phyloP scores from a whole-genome alignment of 2,113 vertebrate genomes.

The Chloebia gouldiae region DNA sequence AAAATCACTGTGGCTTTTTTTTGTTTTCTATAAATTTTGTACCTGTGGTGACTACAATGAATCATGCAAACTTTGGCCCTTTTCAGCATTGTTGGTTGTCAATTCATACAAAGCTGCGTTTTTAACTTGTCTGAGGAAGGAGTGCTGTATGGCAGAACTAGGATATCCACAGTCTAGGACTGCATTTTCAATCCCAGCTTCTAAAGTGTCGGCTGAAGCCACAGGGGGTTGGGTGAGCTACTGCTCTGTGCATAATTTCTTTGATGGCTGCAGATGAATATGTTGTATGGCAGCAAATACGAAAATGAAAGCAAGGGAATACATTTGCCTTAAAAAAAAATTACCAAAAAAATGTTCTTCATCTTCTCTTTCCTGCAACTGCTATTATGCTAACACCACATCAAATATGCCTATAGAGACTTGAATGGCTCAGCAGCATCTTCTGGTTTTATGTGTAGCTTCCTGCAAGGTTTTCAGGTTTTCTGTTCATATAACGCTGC shows the following conservation, averaged over 20 bases:
- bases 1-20: neutral
- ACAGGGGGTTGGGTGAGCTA: constrained; percentile 54
- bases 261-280: constrained; percentile 49
- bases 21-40: neutral
- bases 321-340: neutral
- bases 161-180: neutral
- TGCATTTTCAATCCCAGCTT: neutral
- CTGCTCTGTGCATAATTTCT: constrained; percentile 42
- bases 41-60: neutral
- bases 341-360: neutral
- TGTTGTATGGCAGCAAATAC: constrained; percentile 35
- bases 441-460: neutral
- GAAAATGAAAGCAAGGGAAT: constrained; percentile 39
- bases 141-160: neutral
- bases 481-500: neutral
- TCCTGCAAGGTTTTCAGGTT: neutral
- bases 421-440: neutral
- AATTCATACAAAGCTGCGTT: neutral
- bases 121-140: neutral
- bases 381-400: constrained; percentile 1
- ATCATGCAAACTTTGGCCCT: neutral
- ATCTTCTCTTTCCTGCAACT: constrained; percentile 35
- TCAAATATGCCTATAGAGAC: constrained; percentile 12
- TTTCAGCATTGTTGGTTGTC: neutral
- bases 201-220: neutral